phyloP scores from a whole-genome alignment of 2,797 vertebrate species.

The Chrysocyon brachyurus region DNA sequence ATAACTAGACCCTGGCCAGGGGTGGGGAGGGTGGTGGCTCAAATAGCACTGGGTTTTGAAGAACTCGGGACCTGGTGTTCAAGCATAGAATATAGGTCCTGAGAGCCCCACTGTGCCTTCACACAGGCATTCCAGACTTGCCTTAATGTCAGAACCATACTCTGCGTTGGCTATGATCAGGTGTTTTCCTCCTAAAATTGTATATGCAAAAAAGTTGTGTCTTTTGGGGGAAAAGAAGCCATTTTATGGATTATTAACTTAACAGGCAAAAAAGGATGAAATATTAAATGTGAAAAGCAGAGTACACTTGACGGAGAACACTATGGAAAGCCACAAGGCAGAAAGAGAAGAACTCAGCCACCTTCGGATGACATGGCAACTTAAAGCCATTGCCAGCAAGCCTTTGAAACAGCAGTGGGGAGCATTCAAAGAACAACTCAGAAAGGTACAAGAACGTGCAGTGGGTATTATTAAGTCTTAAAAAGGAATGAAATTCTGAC shows the following conservation, averaged over 20 bases:
- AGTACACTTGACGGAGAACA: conserved; percentile 86
- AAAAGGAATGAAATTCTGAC: not conserved
- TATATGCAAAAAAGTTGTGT: not conserved
- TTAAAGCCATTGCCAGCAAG: conserved; percentile 87
- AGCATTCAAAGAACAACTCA: conserved; percentile 92
- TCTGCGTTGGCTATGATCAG: not conserved
- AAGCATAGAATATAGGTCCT: not conserved
- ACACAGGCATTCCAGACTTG: not conserved
- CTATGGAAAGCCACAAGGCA: conserved; percentile 87
- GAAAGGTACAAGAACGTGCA: conserved; percentile 86
- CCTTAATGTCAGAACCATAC: not conserved
- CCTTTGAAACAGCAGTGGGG: conserved; percentile 89
- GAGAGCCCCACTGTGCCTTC: not conserved
- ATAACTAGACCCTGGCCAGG: not conserved
- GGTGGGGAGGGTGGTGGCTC: not conserved
- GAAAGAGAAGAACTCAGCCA: conserved; percentile 89
- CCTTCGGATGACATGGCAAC: conserved; percentile 88
- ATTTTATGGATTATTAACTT: conserved; percentile 79
- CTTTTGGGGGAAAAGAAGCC: conserved; percentile 12
- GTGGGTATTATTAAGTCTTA: too few species aligned
- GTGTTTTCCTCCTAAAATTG: not conserved
- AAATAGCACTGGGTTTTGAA: not conserved
- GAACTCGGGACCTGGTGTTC: not conserved
- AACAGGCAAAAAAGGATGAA: conserved; percentile 88
- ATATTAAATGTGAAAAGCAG: conserved; percentile 88